Conservation (phyloP, 2,113 vertebrate species). For the Seriola aureovittata region DNA sequence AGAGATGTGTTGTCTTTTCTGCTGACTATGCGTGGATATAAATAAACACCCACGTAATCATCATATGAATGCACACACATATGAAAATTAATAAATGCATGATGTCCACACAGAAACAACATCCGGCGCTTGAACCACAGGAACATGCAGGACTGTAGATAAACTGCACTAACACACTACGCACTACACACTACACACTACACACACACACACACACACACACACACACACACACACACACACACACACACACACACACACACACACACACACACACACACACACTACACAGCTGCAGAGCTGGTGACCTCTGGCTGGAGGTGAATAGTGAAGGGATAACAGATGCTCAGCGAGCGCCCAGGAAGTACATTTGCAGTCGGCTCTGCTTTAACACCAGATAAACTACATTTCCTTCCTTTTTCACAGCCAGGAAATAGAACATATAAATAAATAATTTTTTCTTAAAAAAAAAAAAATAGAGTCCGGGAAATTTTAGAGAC, state of each 20-base stretch:
- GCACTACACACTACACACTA: neutral
- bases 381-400: constrained; percentile 26
- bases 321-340: constrained; percentile 37
- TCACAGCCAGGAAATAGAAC: neutral
- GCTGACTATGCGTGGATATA: constrained; percentile 30
- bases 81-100: neutral
- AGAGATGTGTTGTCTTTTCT: neutral
- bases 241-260: constrained; percentile 26
- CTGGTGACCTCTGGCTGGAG: constrained; percentile 61
- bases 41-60: neutral
- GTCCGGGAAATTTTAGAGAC: neutral
- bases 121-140: neutral
- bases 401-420: neutral
- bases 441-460: too few species aligned
- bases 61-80: neutral
- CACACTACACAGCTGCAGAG: constrained; percentile 39
- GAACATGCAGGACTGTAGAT: constrained; percentile 4
- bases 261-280: constrained; percentile 22
- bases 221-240: constrained; percentile 1
- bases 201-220: neutral
- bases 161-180: neutral
- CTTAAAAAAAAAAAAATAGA: neutral
- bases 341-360: constrained; percentile 47
- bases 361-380: neutral
- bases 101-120: neutral